Percentiles rank a stretch among this genome's conserved stretches.
phyloP scores from a whole-genome alignment of 2,888 invertebrate species.

The Microchrysa polita region DNA sequence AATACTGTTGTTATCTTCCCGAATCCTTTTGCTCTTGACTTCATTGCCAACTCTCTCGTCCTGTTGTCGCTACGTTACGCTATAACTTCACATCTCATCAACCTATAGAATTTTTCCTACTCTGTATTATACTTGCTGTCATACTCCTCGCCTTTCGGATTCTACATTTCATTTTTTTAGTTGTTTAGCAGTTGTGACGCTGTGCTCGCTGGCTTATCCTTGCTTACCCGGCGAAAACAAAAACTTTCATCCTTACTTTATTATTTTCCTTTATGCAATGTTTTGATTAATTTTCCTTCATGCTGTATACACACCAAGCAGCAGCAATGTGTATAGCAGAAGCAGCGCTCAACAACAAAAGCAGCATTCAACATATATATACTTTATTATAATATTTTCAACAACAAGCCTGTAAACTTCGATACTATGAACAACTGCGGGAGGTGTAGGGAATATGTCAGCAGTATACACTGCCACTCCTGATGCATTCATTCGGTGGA shows the following conservation, averaged over 20 bases:
- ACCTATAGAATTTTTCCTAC: not conserved
- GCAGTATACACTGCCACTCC: not conserved
- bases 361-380: too few relatives aligned
- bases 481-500: slow-evolving; percentile 37
- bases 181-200: too few relatives aligned
- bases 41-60: slow-evolving; percentile 6
- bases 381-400: slow-evolving; percentile 27
- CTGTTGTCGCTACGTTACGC: not conserved
- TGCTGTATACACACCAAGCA: slow-evolving; percentile 40
- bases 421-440: not conserved
- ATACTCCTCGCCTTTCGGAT: slow-evolving; percentile 1
- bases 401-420: not conserved
- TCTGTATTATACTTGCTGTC: slow-evolving; percentile 15
- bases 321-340: too few relatives aligned
- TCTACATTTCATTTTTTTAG: slow-evolving; percentile 30
- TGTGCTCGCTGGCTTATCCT: too few relatives aligned
- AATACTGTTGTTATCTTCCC: slow-evolving; percentile 21
- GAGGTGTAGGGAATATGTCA: slow-evolving; percentile 13
- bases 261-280: slow-evolving; percentile 65
- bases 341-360: too few relatives aligned
- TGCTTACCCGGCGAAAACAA: slow-evolving; percentile 30
- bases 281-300: slow-evolving; percentile 63
- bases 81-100: too few relatives aligned
- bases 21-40: slow-evolving; percentile 18
- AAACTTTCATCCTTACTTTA: slow-evolving; percentile 55